Base-by-base conservation (phyloP, 2,797 vertebrate species). In the Chaunax sp. region DNA sequence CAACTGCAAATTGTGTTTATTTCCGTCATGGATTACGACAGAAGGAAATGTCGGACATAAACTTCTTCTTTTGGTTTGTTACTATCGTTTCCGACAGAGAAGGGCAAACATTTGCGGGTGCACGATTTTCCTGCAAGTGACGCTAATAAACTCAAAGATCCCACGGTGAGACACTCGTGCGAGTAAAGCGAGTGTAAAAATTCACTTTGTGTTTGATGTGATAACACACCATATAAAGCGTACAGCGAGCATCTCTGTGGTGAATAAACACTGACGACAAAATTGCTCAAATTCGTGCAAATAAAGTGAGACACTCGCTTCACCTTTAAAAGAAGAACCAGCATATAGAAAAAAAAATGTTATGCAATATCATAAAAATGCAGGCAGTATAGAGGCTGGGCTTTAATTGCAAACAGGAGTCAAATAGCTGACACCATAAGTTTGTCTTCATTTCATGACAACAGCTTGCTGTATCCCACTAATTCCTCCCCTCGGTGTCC, bases 401-500 rank as follows among this genome's bases (percentile, higher is more conserved):
- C 3, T 50, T 57, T 64, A 20, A 41, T 22, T 14, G 35, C 23
- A 59, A 35, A 66, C 35, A 49, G 33, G 19, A 46, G 30, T 3
- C 3, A 30, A 33, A 37, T 7, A 40, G 37, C 18, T 1, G 9
- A 37, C 51, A 57, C 37, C 30, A 58, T 6, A 18, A 58, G 60
- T 59, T 8, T 19, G 53, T 35, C 52, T 69, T 45, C 6, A 40
- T 57, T 49, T 73, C 56, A 58, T 15, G 40, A 51, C 38, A 35
- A 55, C 64, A 59, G 45, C 58, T 51, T 35, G 56, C 50, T 59
- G 38, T 46, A 44, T 56, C 73, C 53, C 10, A 0, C 28, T 73
- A 64, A 82, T 73, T 18, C 56, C 55, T 45, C 51, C 56, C 52
- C 19, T 25, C 28, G 20, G 1, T 13, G 28, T 10, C 51, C 20